Conservation (phyloP, 2,113 vertebrate genomes). For the Eudyptes chrysolophus region DNA sequence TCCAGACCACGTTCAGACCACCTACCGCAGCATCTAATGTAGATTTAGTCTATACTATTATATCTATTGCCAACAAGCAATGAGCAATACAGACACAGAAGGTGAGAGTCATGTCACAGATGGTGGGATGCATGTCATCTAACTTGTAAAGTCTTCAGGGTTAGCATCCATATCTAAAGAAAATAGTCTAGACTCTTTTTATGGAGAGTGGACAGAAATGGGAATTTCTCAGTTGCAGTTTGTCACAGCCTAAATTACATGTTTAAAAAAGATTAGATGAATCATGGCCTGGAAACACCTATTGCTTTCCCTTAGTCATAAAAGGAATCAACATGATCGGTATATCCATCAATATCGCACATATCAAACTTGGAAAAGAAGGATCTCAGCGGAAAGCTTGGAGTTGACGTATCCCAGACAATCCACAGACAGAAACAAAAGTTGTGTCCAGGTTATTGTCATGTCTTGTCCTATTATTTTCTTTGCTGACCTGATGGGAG, state of each 20-base stretch:
- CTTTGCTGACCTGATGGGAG: neutral
- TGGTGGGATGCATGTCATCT: neutral
- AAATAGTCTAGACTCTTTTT: neutral
- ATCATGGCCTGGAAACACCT: neutral
- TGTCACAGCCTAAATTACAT: neutral
- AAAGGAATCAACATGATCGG: neutral
- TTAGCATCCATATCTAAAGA: neutral
- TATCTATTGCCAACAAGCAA: neutral
- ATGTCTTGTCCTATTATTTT: neutral
- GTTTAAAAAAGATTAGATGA: neutral
- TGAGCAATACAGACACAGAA: neutral
- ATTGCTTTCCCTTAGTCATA: neutral
- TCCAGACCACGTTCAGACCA: neutral
- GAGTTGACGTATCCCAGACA: neutral
- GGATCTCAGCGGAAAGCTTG: neutral
- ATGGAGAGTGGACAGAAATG: neutral
- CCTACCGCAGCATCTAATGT: neutral
- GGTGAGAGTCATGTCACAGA: neutral
- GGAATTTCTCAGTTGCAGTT: neutral
- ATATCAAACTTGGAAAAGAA: neutral
- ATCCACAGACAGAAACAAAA: neutral
- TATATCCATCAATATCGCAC: neutral
- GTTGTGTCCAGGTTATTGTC: neutral
- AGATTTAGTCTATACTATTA: neutral
- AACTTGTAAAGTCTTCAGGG: neutral